Evolutionary conservation across 2,797 vertebrate species (phyloP), one percentile per base, ranked within the genome.

Genomic region (Acanthurus lineatus): DNA sequence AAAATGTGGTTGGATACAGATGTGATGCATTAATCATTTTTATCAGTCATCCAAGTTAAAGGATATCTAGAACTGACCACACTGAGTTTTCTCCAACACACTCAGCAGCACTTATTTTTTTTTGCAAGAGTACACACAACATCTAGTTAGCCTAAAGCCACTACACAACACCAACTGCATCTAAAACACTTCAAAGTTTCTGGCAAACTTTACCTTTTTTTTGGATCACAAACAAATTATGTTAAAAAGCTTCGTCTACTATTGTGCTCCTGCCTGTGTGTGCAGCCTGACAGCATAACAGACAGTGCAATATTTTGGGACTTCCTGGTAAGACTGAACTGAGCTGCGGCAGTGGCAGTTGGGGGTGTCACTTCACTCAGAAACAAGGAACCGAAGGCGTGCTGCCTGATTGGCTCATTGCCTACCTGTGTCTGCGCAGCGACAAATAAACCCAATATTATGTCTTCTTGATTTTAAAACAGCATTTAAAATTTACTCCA

Each of bases 271-370:
- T 16, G 68, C 68, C 35, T 65, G 47, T 8, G 28, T 61, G 70
- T 51, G 60, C 51, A 75, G 67, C 62, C 58, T 69, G 44, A 2
- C 11, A 42, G 11, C 9, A 9, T 42, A 42, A 42, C 40, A 42
- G 40, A 42, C 40, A 12, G 40, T 42, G 40, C 40, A 35, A 6
- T 35, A 35, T 42, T 47, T 47, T 1, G 6, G 15, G 45, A 82
- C 81, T 88, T 90, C 86, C 89, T 87, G 81, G 57, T 85, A 61
- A 7, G 8, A 35, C 25, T 57, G 44, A 28, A 58, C 6, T 12
- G 20, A 52, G 5, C 4, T 2, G 32, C 45, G 7, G 71, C 16
- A 0, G n/a, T 16, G 28, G 19, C 51, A 40, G 53, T 19, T 54
- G 69, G 19, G 73, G 48, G 56, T 2, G 54, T 49, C 14, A 20